Percentiles rank a stretch among this genome's conserved stretches.
Conservation (phyloP, 1,140 invertebrate genomes). For the Lamellibrachia luymesi region DNA sequence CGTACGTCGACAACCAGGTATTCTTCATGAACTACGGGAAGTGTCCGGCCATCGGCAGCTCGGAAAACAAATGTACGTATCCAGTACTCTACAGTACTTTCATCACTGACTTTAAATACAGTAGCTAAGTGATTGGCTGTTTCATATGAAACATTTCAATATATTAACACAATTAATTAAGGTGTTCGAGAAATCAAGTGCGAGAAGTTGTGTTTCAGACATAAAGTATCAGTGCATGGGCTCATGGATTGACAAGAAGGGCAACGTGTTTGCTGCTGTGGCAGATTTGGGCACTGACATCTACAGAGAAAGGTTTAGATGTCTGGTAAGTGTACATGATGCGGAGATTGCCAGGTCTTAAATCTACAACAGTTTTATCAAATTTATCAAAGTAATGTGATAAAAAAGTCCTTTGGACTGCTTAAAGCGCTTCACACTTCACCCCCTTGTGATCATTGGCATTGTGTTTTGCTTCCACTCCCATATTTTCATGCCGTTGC, state of each 20-base stretch:
- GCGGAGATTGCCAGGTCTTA: background rate
- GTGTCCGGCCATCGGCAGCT: slow-evolving; percentile 80
- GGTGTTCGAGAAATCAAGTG: background rate
- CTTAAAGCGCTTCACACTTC: too few species aligned
- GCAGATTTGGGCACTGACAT: slow-evolving; percentile 62
- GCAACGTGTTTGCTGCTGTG: slow-evolving; percentile 59
- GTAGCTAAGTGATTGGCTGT: background rate
- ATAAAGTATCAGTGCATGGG: slow-evolving; percentile 53
- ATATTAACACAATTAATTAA: background rate
- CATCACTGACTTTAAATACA: background rate
- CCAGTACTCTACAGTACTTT: background rate
- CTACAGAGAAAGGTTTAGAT: slow-evolving; percentile 48
- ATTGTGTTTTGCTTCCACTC: too few species aligned
- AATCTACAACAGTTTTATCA: background rate
- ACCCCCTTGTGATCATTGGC: too few species aligned
- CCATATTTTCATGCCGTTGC: too few species aligned
- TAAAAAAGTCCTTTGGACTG: too few species aligned
- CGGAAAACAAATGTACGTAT: slow-evolving; percentile 75
- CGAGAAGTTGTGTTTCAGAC: background rate
- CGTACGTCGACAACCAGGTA: slow-evolving; percentile 94
- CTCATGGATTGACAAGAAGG: slow-evolving; percentile 41
- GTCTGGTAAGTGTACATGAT: slow-evolving; percentile 42
- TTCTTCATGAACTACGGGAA: slow-evolving; percentile 92
- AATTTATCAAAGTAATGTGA: background rate
- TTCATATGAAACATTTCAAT: background rate